Evolutionary conservation across 2,797 vertebrate genomes (phyloP).

Genomic region (Pitangus sulphuratus): DNA sequence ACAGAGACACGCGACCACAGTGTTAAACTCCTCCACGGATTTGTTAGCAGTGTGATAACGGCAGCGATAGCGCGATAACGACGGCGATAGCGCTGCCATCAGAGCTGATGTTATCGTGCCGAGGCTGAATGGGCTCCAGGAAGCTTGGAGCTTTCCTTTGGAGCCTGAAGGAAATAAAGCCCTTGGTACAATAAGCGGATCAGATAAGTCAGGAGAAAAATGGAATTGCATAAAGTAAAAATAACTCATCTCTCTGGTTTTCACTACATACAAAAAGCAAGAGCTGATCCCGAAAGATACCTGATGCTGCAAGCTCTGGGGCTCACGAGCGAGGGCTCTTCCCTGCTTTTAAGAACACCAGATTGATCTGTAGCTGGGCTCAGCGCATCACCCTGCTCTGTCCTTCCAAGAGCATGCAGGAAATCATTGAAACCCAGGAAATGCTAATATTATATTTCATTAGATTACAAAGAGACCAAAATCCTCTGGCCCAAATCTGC

Average conservation of each 20-base stretch:
- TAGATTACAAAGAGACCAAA: conserved; percentile 19
- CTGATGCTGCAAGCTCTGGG: accelerated
- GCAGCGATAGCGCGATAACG: not conserved
- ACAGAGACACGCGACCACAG: accelerated
- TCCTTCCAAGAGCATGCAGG: not conserved
- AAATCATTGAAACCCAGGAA: not conserved
- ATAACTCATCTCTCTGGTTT: conserved; percentile 1
- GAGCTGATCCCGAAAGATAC: not conserved
- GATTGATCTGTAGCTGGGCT: not conserved
- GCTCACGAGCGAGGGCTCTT: not conserved
- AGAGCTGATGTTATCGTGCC: not conserved
- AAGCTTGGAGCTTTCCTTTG: conserved; percentile 18
- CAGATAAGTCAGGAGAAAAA: conserved; percentile 60
- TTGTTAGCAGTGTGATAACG: not conserved
- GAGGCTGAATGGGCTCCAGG: not conserved
- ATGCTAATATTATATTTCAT: not conserved
- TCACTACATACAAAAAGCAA: not conserved
- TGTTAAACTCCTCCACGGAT: not conserved
- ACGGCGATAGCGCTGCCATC: not conserved
- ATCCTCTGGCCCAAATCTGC: not conserved
- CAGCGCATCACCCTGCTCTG: not conserved
- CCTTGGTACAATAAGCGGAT: conserved; percentile 54
- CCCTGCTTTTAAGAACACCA: not conserved
- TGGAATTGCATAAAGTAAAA: conserved; percentile 26
- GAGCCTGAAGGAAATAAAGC: conserved; percentile 64